Evolutionary conservation across 2,888 invertebrate species (phyloP).

Genomic region (Rhingia rostrata): DNA sequence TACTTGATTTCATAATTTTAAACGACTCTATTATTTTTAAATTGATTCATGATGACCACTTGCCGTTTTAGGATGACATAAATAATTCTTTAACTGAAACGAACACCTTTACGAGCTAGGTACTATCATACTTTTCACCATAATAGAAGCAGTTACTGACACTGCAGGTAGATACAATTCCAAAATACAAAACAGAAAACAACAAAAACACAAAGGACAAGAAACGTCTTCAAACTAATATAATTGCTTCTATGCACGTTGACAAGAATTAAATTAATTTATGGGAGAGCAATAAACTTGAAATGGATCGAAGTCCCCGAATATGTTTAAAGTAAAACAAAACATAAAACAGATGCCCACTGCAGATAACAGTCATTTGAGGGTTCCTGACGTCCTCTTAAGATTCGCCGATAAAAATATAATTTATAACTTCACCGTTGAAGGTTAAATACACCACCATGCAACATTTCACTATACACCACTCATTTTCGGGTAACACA

Average conservation of each 20-base stretch:
- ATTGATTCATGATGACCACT: conserved; percentile 45
- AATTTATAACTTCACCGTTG: conserved; percentile 64
- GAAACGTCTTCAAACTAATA: conserved; percentile 48
- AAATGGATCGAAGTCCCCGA: conserved; percentile 71
- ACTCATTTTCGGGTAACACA: conserved; percentile 3
- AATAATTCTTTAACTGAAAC: conserved; percentile 30
- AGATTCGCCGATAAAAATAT: conserved; percentile 74
- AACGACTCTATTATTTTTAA: conserved; percentile 45
- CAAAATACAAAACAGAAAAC: conserved; percentile 29
- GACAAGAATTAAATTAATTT: conserved; percentile 74
- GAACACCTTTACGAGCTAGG: conserved; percentile 42
- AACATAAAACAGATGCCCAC: conserved; percentile 74
- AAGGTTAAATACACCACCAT: conserved; percentile 59
- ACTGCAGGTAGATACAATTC: conserved; percentile 50
- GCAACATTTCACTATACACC: conserved; percentile 48
- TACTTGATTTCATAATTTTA: conserved; percentile 10
- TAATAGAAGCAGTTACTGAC: conserved; percentile 36
- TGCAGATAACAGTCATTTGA: conserved; percentile 75
- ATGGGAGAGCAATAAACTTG: conserved; percentile 73
- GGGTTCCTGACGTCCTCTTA: conserved; percentile 75
- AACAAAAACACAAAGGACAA: conserved; percentile 18
- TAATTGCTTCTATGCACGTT: conserved; percentile 66
- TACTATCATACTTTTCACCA: conserved; percentile 23
- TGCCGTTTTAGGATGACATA: conserved; percentile 26
- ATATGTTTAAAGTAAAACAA: conserved; percentile 71